Percentiles rank a stretch among this genome's conserved stretches.
These are phyloP conservation scores for Thunnus albacares DNA, from an alignment of 2,797 vertebrate species.

Conservation along the genomic window DNA sequence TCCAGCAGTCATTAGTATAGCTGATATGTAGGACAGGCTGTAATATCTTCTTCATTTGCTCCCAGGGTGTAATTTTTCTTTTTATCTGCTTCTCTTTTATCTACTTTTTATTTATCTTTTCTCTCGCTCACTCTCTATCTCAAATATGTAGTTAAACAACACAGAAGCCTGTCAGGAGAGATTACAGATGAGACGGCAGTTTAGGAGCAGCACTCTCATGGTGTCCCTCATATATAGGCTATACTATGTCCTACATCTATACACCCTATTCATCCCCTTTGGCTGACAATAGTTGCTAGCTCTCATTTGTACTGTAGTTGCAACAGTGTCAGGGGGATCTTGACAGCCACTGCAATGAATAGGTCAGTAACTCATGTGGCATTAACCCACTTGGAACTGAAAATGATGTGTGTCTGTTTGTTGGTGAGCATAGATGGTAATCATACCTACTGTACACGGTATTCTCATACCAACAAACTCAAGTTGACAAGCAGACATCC, in stretches of 20 bases:
- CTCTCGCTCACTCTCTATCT: conserved; percentile 45
- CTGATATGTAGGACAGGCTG: conserved; percentile 73
- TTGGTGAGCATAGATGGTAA: not conserved
- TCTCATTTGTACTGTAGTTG: conserved; percentile 49
- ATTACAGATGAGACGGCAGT: conserved; percentile 58
- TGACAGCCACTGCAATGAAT: conserved; percentile 39
- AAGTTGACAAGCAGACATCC: conserved; percentile 6
- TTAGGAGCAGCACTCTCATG: conserved; percentile 51
- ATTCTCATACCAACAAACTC: not conserved
- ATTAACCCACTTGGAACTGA: conserved; percentile 45
- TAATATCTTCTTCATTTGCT: conserved; percentile 66
- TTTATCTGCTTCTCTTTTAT: conserved; percentile 67
- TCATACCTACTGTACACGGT: not conserved
- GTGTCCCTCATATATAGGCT: conserved; percentile 24
- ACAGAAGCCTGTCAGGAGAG: conserved; percentile 63
- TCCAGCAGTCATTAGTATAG: conserved; percentile 70
- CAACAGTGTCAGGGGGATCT: conserved; percentile 35
- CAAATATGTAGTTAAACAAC: conserved; percentile 63
- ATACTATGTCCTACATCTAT: conserved; percentile 54
- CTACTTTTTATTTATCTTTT: conserved; percentile 64
- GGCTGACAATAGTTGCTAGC: conserved; percentile 43
- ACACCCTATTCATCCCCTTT: conserved; percentile 35
- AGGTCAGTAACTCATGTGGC: conserved; percentile 51
- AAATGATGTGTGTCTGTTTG: conserved; percentile 14
- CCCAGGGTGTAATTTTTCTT: conserved; percentile 57